Evolutionary conservation across 2,888 invertebrate species (phyloP), one percentile per base, ranked within the genome.

Genomic region (Metopia argyrocephala): DNA sequence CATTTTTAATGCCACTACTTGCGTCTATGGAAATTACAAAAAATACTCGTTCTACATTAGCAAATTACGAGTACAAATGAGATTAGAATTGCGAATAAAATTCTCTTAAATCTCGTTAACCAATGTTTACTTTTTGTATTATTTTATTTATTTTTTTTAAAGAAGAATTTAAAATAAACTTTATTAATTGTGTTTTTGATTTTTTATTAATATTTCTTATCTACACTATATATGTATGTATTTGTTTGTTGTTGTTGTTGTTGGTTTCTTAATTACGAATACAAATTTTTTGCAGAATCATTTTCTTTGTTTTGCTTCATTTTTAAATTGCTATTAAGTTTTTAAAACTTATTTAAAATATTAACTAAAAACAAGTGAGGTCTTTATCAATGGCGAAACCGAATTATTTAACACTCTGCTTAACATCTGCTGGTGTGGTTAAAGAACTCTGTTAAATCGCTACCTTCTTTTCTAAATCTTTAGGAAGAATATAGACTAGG

Each of bases 131-230:
- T 20, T n/a, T 28, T 38, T 59, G 9, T 20, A 18, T 7, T 56
- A 18, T 56, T 18, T 31, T 31, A 18, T 31, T 31, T 57, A 5
- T 57, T 57, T 57, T 28, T 5, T 31, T 15, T 56, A 15, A 6
- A n/a, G 9, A n/a, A 5, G 5, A 27, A 27, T 6, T 27, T 5
- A 25, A 2, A 56, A 56, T 56, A 56, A 7, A 27, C 0, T 27
- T 27, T 27, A 56, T 27, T 56, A 9, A 9, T 21, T 50, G 20
- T 50, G 18, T 25, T 12, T 15, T 54, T 54, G 1, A 28, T 31
- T 57, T 18, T 7, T 27, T 27, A 27, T 27, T 57, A 21, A 52
- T 52, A 31, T 57, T 73, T 56, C 48, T 73, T 73, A 73, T 64
- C 56, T 56, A 50, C 4, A 2, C n/a, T n/a, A n/a, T n/a, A n/a